phyloP scores from a whole-genome alignment of 1,140 invertebrate genomes.

The Caenorhabditis inopinata region DNA sequence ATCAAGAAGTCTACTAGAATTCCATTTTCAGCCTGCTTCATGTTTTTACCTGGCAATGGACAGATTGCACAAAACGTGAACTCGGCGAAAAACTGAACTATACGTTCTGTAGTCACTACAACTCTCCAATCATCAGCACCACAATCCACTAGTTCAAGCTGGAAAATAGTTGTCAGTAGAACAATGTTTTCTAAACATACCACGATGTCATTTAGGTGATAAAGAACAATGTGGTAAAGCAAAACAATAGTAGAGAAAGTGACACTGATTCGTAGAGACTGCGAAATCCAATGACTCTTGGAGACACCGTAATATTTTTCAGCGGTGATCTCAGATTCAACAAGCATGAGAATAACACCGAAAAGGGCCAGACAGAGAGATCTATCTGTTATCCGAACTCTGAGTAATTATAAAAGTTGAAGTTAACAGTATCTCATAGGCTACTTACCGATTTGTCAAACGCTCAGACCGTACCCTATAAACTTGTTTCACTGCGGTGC shows the following conservation, averaged over 20 bases:
- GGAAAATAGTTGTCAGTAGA: not conserved
- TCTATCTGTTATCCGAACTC: slow-evolving; percentile 34
- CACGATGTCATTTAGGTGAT: slow-evolving; percentile 62
- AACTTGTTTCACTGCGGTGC: slow-evolving; percentile 62
- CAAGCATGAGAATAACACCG: slow-evolving; percentile 38
- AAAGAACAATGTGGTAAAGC: slow-evolving; percentile 59
- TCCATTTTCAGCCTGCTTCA: not conserved
- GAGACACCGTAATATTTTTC: slow-evolving; percentile 30
- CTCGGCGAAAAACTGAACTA: slow-evolving; percentile 55
- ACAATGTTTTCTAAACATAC: slow-evolving; percentile 39
- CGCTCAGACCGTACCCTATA: slow-evolving; percentile 64
- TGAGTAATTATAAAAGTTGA: not conserved
- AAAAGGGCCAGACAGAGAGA: slow-evolving; percentile 22
- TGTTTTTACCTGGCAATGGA: slow-evolving; percentile 53
- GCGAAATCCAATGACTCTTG: slow-evolving; percentile 48
- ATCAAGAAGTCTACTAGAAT: too few species aligned
- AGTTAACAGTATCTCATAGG: not conserved
- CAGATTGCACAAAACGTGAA: slow-evolving; percentile 57
- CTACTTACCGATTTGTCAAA: slow-evolving; percentile 53
- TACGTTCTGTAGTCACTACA: slow-evolving; percentile 55
- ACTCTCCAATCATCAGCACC: slow-evolving; percentile 65
- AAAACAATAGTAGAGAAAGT: slow-evolving; percentile 59
- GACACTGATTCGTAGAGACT: slow-evolving; percentile 55
- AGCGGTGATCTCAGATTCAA: slow-evolving; percentile 40
- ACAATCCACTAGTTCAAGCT: slow-evolving; percentile 64